Evolutionary conservation across 2,888 invertebrate genomes (phyloP).

Genomic region (Neoscelio sp.): DNA sequence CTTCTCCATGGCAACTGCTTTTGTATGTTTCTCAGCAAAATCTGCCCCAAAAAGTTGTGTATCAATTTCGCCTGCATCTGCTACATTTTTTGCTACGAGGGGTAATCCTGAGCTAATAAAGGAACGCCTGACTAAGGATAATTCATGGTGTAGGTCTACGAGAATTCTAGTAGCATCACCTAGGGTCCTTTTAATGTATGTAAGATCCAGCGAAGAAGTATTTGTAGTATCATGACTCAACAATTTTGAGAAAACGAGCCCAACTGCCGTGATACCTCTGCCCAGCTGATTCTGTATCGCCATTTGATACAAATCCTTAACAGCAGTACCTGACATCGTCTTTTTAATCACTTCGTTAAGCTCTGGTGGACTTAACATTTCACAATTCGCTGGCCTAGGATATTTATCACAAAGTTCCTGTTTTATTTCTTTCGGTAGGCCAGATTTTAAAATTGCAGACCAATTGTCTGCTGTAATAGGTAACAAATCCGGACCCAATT

Average conservation of each 20-base stretch:
- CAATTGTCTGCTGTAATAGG: constrained; percentile 1
- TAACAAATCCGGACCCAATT: background rate
- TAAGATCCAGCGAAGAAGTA: background rate
- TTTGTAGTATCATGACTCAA: background rate
- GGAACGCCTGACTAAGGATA: background rate
- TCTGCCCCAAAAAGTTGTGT: background rate
- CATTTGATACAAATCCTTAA: background rate
- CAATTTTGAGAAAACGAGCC: background rate
- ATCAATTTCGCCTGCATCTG: background rate
- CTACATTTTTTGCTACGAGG: background rate
- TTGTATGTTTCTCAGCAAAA: background rate
- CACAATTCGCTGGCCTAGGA: background rate
- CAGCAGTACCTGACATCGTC: background rate
- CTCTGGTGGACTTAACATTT: constrained; percentile 1
- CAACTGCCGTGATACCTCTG: background rate
- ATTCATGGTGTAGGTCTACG: background rate
- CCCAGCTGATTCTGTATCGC: background rate
- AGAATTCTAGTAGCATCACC: background rate
- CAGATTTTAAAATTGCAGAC: background rate
- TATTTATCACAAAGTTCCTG: background rate
- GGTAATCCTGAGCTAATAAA: background rate
- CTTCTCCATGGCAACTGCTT: constrained; percentile 15
- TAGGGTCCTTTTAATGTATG: background rate
- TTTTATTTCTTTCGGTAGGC: background rate
- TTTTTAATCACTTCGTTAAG: background rate